Evolutionary conservation across 2,888 invertebrate species (phyloP), one percentile per base, ranked within the genome.

Genomic region (Nudaria mundana): DNA sequence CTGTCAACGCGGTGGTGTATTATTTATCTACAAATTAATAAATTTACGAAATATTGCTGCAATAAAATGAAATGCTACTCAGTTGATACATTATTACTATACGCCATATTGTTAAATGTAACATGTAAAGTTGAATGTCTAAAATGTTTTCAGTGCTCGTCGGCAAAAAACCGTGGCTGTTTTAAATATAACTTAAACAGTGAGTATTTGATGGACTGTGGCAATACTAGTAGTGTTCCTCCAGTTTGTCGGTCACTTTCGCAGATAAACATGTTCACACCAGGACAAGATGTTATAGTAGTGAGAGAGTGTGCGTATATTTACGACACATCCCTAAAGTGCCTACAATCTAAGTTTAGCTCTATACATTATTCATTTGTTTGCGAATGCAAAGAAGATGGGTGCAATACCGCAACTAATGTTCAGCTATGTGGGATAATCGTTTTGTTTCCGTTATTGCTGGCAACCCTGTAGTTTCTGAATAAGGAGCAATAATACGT

Each of bases 111-210:
- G 32, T 38, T 66, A 12, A 28, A 63, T 22, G 33, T 58, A 25
- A 61, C 61, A 50, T 63, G 52, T 26, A 60, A 49, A 38, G 59
- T 62, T 8, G 23, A 36, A 4, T 48, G 71, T 13, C 38, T 86
- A 28, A 76, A 79, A 65, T 87, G 87, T 54, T 87, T 80, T 56
- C 86, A 85, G 53, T 87, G 87, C 38, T 64, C 74, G 0, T 68
- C 83, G 1, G 34, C 55, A 18, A 28, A 40, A 1, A 41, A 73
- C 38, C 53, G 52, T 8, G 76, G 69, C 2, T 87, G 87, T 52
- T 74, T 64, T 40, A 52, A 62, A 3, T 64, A 76, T 44, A 74
- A 77, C 24, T 50, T 86, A 34, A 66, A 74, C 25, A 54, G 20
- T 1, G 48, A 37, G 2, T 58, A 75, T 50, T 63, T 87, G 39